These are phyloP conservation scores for Palythoa grandiflora DNA, from an alignment of 92 coral and sea anemone species.

Conservation along the genomic window DNA sequence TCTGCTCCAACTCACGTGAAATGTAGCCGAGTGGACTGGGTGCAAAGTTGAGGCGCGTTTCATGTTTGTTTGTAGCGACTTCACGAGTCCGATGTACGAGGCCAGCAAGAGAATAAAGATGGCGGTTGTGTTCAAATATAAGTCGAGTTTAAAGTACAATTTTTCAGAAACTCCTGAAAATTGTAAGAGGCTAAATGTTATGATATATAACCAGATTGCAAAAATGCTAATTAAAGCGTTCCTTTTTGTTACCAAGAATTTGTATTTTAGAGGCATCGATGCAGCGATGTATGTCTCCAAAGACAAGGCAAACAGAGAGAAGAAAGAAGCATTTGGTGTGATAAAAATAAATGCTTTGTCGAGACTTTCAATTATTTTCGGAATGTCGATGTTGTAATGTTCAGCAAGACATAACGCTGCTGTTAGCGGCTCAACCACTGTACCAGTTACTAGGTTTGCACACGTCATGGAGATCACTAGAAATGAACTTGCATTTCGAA, in stretches of 20 bases:
- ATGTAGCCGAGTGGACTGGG: slow-evolving; percentile 1
- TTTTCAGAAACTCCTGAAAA: neutral
- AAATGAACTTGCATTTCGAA: slow-evolving; percentile 27
- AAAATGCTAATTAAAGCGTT: neutral
- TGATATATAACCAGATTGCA: slow-evolving; percentile 30
- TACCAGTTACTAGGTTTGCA: slow-evolving; percentile 32
- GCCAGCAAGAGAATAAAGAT: slow-evolving; percentile 10
- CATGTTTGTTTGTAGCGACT: slow-evolving; percentile 33
- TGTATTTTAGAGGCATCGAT: slow-evolving; percentile 40
- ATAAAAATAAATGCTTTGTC: slow-evolving; percentile 2
- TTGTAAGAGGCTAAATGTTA: slow-evolving; percentile 32
- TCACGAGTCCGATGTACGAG: slow-evolving; percentile 30
- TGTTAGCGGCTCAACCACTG: slow-evolving; percentile 23
- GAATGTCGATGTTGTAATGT: neutral
- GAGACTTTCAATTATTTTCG: neutral
- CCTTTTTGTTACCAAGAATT: slow-evolving; percentile 8
- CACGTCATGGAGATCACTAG: slow-evolving; percentile 39
- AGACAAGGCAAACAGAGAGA: slow-evolving; percentile 34
- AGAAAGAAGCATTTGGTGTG: slow-evolving; percentile 35
- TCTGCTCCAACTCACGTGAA: slow-evolving; percentile 13
- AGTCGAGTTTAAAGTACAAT: slow-evolving; percentile 24
- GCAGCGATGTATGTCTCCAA: slow-evolving; percentile 36
- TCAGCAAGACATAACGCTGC: neutral
- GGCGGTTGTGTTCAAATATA: slow-evolving; percentile 33
- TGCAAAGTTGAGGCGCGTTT: slow-evolving; percentile 30